Percentiles rank a stretch among this genome's conserved stretches.
Evolutionary conservation across 2,797 vertebrate genomes (phyloP).

Genomic region (Acipenser oxyrinchus): DNA sequence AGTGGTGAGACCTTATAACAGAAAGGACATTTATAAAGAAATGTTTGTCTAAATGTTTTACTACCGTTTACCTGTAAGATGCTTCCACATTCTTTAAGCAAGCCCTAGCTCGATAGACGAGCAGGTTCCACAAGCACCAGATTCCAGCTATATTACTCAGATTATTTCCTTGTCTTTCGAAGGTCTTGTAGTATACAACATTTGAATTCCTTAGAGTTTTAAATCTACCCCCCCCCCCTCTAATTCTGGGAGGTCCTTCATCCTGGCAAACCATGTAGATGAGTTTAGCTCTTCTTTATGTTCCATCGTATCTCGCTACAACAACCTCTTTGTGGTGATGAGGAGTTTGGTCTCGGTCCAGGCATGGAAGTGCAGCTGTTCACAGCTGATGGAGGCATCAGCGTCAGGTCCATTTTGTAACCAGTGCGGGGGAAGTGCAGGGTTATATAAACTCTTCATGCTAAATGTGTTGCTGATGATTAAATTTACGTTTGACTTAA

Average conservation of each 20-base stretch:
- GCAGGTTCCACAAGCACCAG: background rate
- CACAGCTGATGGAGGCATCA: slow-evolving; percentile 54
- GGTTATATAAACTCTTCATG: too few species aligned
- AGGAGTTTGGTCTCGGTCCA: slow-evolving; percentile 57
- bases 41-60: too few species aligned
- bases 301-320: slow-evolving; percentile 52
- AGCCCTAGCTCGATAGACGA: slow-evolving; percentile 18
- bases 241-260: slow-evolving; percentile 34
- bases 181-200: background rate
- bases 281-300: slow-evolving; percentile 61
- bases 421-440: background rate
- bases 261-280: slow-evolving; percentile 49
- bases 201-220: background rate
- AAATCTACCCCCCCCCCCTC: background rate
- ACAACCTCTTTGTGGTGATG: slow-evolving; percentile 62
- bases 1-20: too few species aligned
- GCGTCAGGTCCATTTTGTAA: slow-evolving; percentile 26
- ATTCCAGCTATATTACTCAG: background rate
- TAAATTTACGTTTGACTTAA: too few species aligned
- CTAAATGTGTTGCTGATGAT: too few species aligned
- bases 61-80: too few species aligned
- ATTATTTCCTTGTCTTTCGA: background rate
- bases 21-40: too few species aligned
- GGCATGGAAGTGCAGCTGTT: slow-evolving; percentile 60
- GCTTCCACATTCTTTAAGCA: slow-evolving; percentile 23